Percentiles rank a stretch among this genome's conserved stretches.
Evolutionary conservation across 1,140 invertebrate species (phyloP).

Genomic region (Solen grandis): DNA sequence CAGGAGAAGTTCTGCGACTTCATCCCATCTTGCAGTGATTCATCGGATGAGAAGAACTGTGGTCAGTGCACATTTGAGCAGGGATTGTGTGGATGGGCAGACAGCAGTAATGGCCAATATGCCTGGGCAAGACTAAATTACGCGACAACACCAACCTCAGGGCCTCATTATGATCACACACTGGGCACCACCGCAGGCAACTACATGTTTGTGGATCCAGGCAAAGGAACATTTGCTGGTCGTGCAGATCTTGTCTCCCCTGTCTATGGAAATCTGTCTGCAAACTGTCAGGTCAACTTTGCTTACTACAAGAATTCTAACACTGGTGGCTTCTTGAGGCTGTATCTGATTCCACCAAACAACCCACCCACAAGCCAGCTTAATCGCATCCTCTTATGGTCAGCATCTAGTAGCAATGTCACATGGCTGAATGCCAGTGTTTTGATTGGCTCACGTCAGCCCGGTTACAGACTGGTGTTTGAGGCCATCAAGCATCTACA

Average conservation of each 20-base stretch:
- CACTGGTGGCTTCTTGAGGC: conserved; percentile 52
- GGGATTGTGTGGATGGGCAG: conserved; percentile 73
- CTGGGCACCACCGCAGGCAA: conserved; percentile 61
- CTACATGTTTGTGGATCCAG: conserved; percentile 74
- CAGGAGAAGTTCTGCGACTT: conserved; percentile 75
- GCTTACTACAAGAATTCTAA: conserved; percentile 67
- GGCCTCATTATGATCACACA: conserved; percentile 75
- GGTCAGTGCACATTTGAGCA: conserved; percentile 71
- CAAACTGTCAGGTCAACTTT: conserved; percentile 63
- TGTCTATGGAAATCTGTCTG: conserved; percentile 58
- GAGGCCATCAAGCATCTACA: conserved; percentile 61
- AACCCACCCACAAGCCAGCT: conserved; percentile 48
- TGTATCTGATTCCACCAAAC: conserved; percentile 65
- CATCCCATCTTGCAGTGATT: conserved; percentile 70
- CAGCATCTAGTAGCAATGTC: conserved; percentile 60
- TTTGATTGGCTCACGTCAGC: conserved; percentile 53
- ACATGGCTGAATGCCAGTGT: conserved; percentile 71
- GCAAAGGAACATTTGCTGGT: conserved; percentile 65
- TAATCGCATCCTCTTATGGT: conserved; percentile 60
- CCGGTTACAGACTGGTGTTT: conserved; percentile 66
- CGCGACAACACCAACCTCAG: conserved; percentile 62
- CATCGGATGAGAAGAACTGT: conserved; percentile 74
- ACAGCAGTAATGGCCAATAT: conserved; percentile 68
- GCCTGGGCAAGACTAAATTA: conserved; percentile 73
- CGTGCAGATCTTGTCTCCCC: conserved; percentile 61